Evolutionary conservation across 1,140 invertebrate genomes (phyloP).

Genomic region (Teleogryllus occipitalis): DNA sequence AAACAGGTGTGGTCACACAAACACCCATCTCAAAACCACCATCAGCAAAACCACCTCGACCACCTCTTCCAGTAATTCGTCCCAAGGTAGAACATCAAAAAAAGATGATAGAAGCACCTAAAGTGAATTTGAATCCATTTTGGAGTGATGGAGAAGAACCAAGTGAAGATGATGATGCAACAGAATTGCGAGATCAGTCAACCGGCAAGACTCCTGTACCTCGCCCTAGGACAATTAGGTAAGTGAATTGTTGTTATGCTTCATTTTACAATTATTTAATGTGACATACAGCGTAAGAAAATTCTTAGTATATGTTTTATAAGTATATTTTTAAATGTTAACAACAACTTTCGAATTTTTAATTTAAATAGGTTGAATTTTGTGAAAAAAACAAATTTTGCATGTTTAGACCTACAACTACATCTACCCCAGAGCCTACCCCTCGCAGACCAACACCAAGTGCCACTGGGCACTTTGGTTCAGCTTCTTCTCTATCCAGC

Average conservation of each 20-base stretch:
- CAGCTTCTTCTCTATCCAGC: constrained; percentile 34
- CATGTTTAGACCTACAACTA: background rate
- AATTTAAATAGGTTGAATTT: too few species aligned
- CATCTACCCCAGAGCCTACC: constrained; percentile 13
- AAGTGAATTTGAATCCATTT: constrained; percentile 51
- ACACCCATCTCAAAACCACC: background rate
- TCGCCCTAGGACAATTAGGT: constrained; percentile 43
- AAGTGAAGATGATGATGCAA: constrained; percentile 39
- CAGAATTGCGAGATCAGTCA: constrained; percentile 24
- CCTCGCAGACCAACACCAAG: constrained; percentile 29
- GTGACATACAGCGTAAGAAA: too few species aligned
- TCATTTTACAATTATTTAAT: too few species aligned
- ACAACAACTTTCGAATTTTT: too few species aligned
- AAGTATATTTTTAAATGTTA: too few species aligned
- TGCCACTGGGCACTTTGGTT: constrained; percentile 25
- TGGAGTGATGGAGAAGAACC: constrained; percentile 57
- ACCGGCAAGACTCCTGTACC: constrained; percentile 39
- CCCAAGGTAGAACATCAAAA: background rate
- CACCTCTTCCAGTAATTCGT: constrained; percentile 24
- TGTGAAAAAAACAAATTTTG: background rate
- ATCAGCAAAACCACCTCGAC: constrained; percentile 23
- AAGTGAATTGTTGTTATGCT: constrained; percentile 25
- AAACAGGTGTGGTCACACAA: background rate
- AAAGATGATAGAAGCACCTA: constrained; percentile 15
- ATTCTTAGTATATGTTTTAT: too few species aligned